These are phyloP conservation scores for Calephelis nemesis DNA, from an alignment of 1,140 invertebrate genomes.

Conservation along the genomic window DNA sequence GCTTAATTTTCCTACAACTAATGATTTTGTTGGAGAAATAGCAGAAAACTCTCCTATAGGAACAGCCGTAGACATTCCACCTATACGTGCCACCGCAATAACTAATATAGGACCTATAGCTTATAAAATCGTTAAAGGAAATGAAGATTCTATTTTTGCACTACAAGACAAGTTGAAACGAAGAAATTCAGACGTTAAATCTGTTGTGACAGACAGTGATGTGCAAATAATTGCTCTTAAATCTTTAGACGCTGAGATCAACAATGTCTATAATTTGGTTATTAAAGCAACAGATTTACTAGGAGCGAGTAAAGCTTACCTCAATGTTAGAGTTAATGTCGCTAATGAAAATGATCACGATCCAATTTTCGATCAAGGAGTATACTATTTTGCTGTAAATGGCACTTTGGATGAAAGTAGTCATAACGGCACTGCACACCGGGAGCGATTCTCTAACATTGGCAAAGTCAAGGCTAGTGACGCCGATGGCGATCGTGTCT, in stretches of 20 bases:
- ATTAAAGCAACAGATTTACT: slow-evolving; percentile 87
- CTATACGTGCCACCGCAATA: slow-evolving; percentile 81
- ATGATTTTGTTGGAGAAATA: slow-evolving; percentile 84
- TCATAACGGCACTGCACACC: slow-evolving; percentile 79
- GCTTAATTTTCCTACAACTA: slow-evolving; percentile 85
- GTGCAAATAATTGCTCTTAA: slow-evolving; percentile 86
- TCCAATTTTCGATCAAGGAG: slow-evolving; percentile 87
- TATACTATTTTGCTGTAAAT: slow-evolving; percentile 89
- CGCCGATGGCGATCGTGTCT: slow-evolving; percentile 91
- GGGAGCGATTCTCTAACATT: slow-evolving; percentile 88
- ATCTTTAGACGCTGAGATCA: slow-evolving; percentile 86
- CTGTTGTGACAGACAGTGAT: slow-evolving; percentile 80
- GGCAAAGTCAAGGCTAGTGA: slow-evolving; percentile 91
- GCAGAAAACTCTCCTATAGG: slow-evolving; percentile 86
- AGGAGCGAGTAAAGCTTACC: slow-evolving; percentile 86
- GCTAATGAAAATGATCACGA: slow-evolving; percentile 95
- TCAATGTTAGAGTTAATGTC: slow-evolving; percentile 86
- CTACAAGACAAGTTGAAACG: slow-evolving; percentile 81
- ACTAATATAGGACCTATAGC: slow-evolving; percentile 82
- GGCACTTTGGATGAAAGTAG: slow-evolving; percentile 78
- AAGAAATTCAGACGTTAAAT: slow-evolving; percentile 80
- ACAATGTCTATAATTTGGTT: slow-evolving; percentile 84
- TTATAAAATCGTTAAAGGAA: slow-evolving; percentile 88
- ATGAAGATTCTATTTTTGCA: slow-evolving; percentile 84
- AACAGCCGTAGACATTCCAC: slow-evolving; percentile 84